Conservation (phyloP, 2,113 vertebrate species). For the Speoplatyrhinus poulsoni region DNA sequence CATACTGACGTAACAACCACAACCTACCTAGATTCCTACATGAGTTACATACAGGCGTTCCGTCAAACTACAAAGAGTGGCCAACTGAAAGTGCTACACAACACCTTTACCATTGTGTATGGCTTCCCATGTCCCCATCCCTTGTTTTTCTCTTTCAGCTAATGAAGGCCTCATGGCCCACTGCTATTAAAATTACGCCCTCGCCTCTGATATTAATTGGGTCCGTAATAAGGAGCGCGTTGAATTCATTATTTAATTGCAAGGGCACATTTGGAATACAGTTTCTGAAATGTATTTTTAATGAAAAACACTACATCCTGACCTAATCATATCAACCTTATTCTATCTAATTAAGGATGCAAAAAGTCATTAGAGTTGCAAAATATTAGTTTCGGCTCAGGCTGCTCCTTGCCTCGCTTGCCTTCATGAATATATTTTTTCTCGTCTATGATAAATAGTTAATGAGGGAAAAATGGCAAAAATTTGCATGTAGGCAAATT, state of each 20-base stretch:
- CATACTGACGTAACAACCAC: too few relatives aligned
- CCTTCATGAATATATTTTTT: conserved; percentile 90
- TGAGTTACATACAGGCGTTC: background rate
- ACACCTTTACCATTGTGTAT: conserved; percentile 71
- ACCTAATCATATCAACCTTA: conserved; percentile 99
- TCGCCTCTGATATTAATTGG: conserved; percentile 95
- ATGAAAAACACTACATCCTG: conserved; percentile 99
- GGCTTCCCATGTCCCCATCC: conserved; percentile 72
- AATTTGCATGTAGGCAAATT: conserved; percentile 98
- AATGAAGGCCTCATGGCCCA: conserved; percentile 93
- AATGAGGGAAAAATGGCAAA: conserved; percentile 97
- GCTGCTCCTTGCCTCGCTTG: conserved; percentile 85
- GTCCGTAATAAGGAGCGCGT: conserved; percentile 94
- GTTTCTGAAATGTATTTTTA: conserved; percentile 98
- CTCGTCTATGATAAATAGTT: conserved; percentile 93
- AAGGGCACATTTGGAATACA: conserved; percentile 96
- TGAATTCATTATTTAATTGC: conserved; percentile 99
- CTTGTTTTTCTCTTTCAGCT: conserved; percentile 69
- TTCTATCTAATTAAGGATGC: conserved; percentile 99
- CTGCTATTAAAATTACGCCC: conserved; percentile 94
- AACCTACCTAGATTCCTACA: too few relatives aligned
- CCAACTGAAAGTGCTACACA: conserved; percentile 14
- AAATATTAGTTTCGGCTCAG: conserved; percentile 99
- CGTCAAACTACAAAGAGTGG: conserved; percentile 51
- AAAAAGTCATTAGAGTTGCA: conserved; percentile 99